Evolutionary conservation across 1,140 invertebrate genomes (phyloP), one percentile per base, ranked within the genome.

Genomic region (Chironomus tepperi): DNA sequence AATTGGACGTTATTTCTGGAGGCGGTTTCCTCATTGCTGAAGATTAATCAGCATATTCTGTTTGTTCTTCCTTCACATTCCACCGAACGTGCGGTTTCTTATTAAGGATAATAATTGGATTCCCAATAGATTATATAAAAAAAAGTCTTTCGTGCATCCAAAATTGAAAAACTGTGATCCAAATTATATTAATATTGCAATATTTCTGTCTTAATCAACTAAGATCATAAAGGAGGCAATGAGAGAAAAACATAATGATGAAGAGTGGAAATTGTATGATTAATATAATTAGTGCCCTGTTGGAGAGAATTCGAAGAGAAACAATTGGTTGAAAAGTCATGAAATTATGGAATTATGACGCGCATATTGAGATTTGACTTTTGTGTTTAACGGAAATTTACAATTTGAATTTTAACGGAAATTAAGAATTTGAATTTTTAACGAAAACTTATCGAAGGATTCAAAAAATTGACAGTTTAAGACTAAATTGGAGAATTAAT

Each of bases 21-120:
- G 65, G 65, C 65, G 65, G 16, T n/a, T 10, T 19, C 9, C 65
- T 19, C 65, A 21, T 70, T 70, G 16, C 65, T 19, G n/a, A 16
- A 3, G 18, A 19, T 70, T 70, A 70, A 10, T 19, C 10, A 19
- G 65, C 65, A 70, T 21, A n/a, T 57, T 57, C n/a, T 57, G 9
- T 57, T 57, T 57, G 12, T 57, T 57, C 47, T 57, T 12, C 12
- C 47, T 57, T 57, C 12, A 34, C 1, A 34, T 34, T 34, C 24
- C 24, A 34, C 1, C n/a, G 43, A 47, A 47, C 43, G 15, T 47
- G 15, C 43, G 12, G n/a, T 15, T 57, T 57, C 12, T 57, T n/a
- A 57, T 57, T 57, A 57, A 57, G 47, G 47, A 57, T 57, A 57
- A 57, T 57, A 57, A 57, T 57, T 57, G n/a, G 9, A 43, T 43